These are phyloP conservation scores for Solea senegalensis DNA, from an alignment of 2,113 vertebrate species.

Conservation along the genomic window DNA sequence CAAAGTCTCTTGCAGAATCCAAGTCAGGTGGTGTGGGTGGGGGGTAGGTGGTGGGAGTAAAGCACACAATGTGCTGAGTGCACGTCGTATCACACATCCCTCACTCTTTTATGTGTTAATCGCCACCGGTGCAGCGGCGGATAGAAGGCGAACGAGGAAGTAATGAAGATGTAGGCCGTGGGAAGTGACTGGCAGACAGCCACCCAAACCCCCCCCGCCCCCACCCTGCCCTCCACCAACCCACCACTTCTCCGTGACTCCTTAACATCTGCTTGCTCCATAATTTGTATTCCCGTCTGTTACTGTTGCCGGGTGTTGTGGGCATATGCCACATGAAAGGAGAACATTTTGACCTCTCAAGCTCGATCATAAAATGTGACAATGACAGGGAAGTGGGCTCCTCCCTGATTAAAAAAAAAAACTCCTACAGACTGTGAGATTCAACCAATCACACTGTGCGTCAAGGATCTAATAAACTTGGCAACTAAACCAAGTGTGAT, in stretches of 20 bases:
- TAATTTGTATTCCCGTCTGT: slow-evolving; percentile 39
- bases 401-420: slow-evolving; percentile 3
- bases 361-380: slow-evolving; percentile 40
- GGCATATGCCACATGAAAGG: slow-evolving; percentile 44
- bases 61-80: slow-evolving; percentile 54
- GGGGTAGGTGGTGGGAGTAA: slow-evolving; percentile 1
- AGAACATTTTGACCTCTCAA: slow-evolving; percentile 53
- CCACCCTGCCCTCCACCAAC: not conserved
- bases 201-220: not conserved
- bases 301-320: not conserved
- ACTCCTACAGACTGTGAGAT: not conserved
- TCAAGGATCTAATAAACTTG: too few relatives aligned
- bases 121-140: slow-evolving; percentile 35
- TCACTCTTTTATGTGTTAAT: slow-evolving; percentile 76
- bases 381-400: slow-evolving; percentile 2
- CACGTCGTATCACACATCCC: slow-evolving; percentile 47
- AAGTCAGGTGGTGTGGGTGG: slow-evolving; percentile 52
- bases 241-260: slow-evolving; percentile 2
- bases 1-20: slow-evolving; percentile 50
- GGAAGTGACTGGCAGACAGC: slow-evolving; percentile 57
- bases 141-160: slow-evolving; percentile 53
- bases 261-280: slow-evolving; percentile 51
- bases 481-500: too few relatives aligned
- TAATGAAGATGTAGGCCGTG: slow-evolving; percentile 68
- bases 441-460: too few relatives aligned